These are phyloP conservation scores for Xiphydria camelus DNA, from an alignment of 2,888 invertebrate species.

Conservation along the genomic window DNA sequence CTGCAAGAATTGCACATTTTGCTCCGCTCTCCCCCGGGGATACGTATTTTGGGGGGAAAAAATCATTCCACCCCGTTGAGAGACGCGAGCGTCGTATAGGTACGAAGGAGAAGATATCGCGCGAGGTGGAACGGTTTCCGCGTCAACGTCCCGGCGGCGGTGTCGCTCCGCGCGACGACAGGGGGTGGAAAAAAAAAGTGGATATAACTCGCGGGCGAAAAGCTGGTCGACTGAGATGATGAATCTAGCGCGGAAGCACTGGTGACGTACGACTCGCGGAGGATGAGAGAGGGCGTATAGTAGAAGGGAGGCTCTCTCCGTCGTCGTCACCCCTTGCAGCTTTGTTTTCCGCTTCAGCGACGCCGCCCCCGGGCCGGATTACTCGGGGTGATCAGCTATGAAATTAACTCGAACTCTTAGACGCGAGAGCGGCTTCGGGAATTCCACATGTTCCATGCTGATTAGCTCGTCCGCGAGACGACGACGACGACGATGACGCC, in stretches of 20 bases:
- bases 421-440: slow-evolving; percentile 13
- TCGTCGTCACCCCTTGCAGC: slow-evolving; percentile 36
- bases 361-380: slow-evolving; percentile 50
- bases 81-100: too few species aligned
- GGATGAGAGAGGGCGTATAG: slow-evolving; percentile 8
- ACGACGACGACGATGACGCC: background rate
- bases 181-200: slow-evolving; percentile 39
- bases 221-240: slow-evolving; percentile 51
- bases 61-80: too few species aligned
- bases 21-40: too few species aligned
- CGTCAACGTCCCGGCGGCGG: slow-evolving; percentile 13
- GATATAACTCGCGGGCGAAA: slow-evolving; percentile 41
- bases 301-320: slow-evolving; percentile 32
- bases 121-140: slow-evolving; percentile 4
- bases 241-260: slow-evolving; percentile 57
- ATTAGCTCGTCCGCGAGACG: slow-evolving; percentile 1
- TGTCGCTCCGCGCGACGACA: background rate
- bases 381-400: slow-evolving; percentile 58
- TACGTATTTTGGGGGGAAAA: too few species aligned
- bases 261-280: slow-evolving; percentile 49
- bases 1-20: too few species aligned
- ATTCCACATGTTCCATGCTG: slow-evolving; percentile 6
- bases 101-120: too few species aligned
- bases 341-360: slow-evolving; percentile 56
- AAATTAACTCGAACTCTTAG: slow-evolving; percentile 52